phyloP scores from a whole-genome alignment of 2,797 vertebrate species.

The Chelidonichthys spinosus region DNA sequence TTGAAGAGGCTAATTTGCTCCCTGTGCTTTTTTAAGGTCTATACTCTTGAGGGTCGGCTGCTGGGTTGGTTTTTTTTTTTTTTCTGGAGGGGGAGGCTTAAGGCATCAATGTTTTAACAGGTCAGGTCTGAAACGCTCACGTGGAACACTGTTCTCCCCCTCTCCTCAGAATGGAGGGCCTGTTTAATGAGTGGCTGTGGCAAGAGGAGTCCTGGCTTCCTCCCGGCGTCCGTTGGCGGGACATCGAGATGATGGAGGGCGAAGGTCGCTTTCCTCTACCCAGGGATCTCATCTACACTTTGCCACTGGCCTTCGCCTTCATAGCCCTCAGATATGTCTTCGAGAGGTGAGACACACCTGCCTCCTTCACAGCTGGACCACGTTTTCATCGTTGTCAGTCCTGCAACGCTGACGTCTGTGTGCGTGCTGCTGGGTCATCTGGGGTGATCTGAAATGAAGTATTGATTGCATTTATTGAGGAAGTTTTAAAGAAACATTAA shows the following conservation, averaged over 20 bases:
- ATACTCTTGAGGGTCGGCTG: constrained; percentile 12
- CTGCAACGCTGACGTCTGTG: not conserved
- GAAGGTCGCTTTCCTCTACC: constrained; percentile 82
- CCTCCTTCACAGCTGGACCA: not conserved
- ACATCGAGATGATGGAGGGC: constrained; percentile 79
- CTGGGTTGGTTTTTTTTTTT: too few relatives aligned
- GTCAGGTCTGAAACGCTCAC: constrained; percentile 12
- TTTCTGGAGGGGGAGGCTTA: not conserved
- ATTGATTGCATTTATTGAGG: not conserved
- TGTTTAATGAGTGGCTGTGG: constrained; percentile 89
- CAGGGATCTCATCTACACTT: constrained; percentile 83
- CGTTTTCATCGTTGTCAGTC: not conserved
- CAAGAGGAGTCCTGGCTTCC: constrained; percentile 89
- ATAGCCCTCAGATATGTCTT: constrained; percentile 84
- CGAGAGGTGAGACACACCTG: constrained; percentile 85
- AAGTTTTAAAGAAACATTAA: not conserved
- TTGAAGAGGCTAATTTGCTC: not conserved
- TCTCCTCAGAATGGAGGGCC: constrained; percentile 82
- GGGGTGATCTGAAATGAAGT: not conserved
- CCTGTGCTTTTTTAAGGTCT: not conserved
- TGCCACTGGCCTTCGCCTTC: constrained; percentile 86
- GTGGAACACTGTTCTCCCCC: not conserved
- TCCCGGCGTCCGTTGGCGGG: constrained; percentile 85
- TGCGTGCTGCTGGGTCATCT: not conserved
- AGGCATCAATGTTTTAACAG: constrained; percentile 40